A percentile compares a stretch with the other conserved stretches of the same genome.
phyloP scores from a whole-genome alignment of 2,113 vertebrate species.

The Patagioenas fasciata region DNA sequence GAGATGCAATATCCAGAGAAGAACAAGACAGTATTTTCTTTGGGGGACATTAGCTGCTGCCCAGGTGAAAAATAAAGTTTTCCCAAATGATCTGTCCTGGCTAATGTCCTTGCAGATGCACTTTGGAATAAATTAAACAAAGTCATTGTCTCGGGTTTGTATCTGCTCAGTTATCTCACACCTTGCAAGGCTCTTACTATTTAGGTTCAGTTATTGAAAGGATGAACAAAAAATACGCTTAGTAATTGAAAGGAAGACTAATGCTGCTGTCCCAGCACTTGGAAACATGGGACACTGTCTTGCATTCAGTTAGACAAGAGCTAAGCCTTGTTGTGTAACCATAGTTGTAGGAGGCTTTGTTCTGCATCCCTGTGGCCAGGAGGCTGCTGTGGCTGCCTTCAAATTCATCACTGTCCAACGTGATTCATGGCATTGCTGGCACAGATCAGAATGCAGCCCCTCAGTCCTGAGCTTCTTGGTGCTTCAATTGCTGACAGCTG shows the following conservation, averaged over 20 bases:
- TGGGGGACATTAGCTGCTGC: background rate
- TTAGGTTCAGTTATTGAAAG: background rate
- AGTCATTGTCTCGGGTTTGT: background rate
- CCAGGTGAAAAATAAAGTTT: conserved; percentile 39
- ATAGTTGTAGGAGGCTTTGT: background rate
- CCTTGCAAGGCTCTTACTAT: background rate
- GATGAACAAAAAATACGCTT: background rate
- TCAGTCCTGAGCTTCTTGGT: rapidly evolving
- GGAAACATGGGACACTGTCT: background rate
- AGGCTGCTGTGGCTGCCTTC: background rate
- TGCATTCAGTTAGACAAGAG: background rate
- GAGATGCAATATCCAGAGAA: background rate
- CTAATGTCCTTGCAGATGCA: conserved; percentile 11
- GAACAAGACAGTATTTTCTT: background rate
- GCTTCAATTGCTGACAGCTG: background rate
- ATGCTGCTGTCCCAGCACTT: background rate
- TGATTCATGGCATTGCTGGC: background rate
- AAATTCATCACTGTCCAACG: rapidly evolving
- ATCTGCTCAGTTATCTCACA: background rate
- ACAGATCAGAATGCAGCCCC: background rate
- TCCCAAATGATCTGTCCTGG: background rate
- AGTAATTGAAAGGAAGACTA: background rate
- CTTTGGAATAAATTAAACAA: background rate
- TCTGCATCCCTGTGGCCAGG: background rate
- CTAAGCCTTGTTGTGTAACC: background rate